phyloP scores from a whole-genome alignment of 2,888 invertebrate species.

The Xylophagus ater region DNA sequence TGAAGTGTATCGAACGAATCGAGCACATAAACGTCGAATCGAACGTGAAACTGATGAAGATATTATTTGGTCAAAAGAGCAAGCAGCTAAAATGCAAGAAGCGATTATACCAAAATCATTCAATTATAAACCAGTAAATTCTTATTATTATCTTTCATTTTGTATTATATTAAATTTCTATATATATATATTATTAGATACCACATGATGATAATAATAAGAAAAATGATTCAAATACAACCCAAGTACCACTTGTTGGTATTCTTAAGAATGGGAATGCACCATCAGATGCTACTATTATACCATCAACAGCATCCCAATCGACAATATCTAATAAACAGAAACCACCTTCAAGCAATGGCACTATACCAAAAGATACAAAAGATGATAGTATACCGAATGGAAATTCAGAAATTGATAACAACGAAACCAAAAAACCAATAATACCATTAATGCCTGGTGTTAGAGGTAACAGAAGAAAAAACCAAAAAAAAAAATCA shows the following conservation, averaged over 20 bases:
- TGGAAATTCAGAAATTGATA: neutral
- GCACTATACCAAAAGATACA: constrained; percentile 19
- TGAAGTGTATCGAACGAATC: constrained; percentile 67
- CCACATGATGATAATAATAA: constrained; percentile 31
- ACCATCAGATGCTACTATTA: constrained; percentile 17
- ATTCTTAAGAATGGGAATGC: constrained; percentile 37
- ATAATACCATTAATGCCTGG: constrained; percentile 28
- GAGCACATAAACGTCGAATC: constrained; percentile 57
- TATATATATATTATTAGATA: constrained; percentile 22
- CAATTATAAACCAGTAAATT: constrained; percentile 44
- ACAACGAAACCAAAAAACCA: constrained; percentile 9
- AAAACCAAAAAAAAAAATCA: no score
- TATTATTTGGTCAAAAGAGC: constrained; percentile 61
- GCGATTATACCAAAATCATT: constrained; percentile 42
- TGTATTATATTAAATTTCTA: no score
- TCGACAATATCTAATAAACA: constrained; percentile 13
- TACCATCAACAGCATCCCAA: constrained; percentile 16
- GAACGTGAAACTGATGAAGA: constrained; percentile 68
- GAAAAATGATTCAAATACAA: neutral
- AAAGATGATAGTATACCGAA: constrained; percentile 16
- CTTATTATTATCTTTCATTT: no score
- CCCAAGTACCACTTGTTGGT: constrained; percentile 31
- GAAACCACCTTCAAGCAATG: constrained; percentile 24
- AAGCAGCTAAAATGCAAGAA: constrained; percentile 57
- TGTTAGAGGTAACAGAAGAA: constrained; percentile 50